Conservation (phyloP, 2,113 vertebrate genomes). For the Chaetura pelagica region DNA sequence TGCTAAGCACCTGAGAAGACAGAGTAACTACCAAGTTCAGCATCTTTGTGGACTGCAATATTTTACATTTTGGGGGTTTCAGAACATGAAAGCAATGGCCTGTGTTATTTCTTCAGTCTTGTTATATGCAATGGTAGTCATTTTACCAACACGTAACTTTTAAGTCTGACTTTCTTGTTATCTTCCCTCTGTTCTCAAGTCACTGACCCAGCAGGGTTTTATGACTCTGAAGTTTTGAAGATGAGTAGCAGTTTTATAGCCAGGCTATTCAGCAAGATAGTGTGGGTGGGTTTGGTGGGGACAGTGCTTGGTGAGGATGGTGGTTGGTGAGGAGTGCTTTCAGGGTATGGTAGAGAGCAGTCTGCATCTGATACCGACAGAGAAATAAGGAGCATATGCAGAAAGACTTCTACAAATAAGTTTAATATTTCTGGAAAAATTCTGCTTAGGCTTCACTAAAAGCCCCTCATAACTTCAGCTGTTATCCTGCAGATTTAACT, state of each 20-base stretch:
- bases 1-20: neutral
- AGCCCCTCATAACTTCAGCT: neutral
- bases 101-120: rapidly evolving
- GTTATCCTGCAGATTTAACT: neutral
- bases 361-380: neutral
- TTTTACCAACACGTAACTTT: neutral
- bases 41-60: neutral
- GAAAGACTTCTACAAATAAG: neutral
- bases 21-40: neutral
- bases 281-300: rapidly evolving
- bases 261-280: neutral
- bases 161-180: neutral
- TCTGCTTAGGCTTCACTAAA: neutral
- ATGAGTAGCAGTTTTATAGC: neutral
- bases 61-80: neutral
- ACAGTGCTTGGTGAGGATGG: neutral
- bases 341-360: neutral
- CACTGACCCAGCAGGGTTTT: neutral
- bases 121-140: neutral
- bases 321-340: neutral
- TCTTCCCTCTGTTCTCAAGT: neutral
- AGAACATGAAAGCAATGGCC: neutral
- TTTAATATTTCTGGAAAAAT: neutral
- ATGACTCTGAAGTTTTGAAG: neutral
- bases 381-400: neutral